A percentile compares a stretch with the other conserved stretches of the same genome.
These are phyloP conservation scores for Calephelis virginiensis DNA, from an alignment of 1,140 invertebrate genomes.

Conservation along the genomic window DNA sequence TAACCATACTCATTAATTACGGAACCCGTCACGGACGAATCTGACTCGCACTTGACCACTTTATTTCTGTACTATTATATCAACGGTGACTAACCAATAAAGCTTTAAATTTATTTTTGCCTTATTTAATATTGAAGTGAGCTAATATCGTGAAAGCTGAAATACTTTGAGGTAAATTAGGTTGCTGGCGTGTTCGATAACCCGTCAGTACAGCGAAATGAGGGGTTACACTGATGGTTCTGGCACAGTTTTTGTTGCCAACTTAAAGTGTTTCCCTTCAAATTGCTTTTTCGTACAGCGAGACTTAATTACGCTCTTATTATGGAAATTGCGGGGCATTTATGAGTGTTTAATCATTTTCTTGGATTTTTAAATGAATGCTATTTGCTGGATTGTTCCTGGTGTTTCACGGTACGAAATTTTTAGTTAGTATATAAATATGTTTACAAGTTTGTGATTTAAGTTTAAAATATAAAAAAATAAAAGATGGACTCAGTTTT, in stretches of 20 bases:
- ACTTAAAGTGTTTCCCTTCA: conserved; percentile 14
- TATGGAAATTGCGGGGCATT: conserved; percentile 13
- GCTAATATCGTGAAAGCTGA: background rate
- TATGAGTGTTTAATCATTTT: conserved; percentile 14
- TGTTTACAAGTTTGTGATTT: background rate
- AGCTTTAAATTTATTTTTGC: background rate
- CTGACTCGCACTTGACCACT: too few relatives aligned
- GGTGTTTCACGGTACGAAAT: background rate
- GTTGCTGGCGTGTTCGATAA: conserved; percentile 6
- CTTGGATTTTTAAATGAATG: conserved; percentile 2
- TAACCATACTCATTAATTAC: too few relatives aligned
- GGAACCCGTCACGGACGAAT: too few relatives aligned
- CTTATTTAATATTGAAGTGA: conserved; percentile 1
- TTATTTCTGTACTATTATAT: too few relatives aligned
- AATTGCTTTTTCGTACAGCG: conserved; percentile 14
- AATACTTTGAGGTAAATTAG: conserved; percentile 15
- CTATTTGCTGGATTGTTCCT: background rate
- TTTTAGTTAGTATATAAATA: too few relatives aligned
- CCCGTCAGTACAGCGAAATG: conserved; percentile 1
- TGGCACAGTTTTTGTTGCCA: conserved; percentile 16
- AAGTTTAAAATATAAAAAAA: background rate
- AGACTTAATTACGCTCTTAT: conserved; percentile 16
- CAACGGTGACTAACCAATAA: too few relatives aligned
- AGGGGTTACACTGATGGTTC: conserved; percentile 9
- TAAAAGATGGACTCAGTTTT: too few relatives aligned